Percentiles rank a stretch among this genome's conserved stretches.
These are phyloP conservation scores for Corythaixoides concolor DNA, from an alignment of 2,113 vertebrate genomes.

Conservation along the genomic window DNA sequence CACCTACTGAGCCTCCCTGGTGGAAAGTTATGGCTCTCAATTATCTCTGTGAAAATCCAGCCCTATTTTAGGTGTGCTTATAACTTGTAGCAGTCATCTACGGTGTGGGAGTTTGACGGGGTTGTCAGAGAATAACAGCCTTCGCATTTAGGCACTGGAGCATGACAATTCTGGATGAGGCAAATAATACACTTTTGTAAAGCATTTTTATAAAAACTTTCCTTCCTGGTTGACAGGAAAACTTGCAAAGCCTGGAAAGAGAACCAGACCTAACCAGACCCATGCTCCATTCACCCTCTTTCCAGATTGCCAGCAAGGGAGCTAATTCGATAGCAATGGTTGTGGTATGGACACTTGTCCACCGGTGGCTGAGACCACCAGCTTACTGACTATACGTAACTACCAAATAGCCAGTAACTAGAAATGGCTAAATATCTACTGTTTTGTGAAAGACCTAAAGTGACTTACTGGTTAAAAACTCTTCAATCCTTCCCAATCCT, in stretches of 20 bases:
- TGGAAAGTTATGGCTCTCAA: constrained; percentile 56
- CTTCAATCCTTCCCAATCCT: constrained; percentile 12
- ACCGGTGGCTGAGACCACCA: background rate
- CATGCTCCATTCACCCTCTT: background rate
- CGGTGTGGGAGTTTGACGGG: background rate
- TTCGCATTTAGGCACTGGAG: background rate
- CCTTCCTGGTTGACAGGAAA: background rate
- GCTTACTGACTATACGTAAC: fast-evolving
- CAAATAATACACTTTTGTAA: background rate
- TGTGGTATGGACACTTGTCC: background rate
- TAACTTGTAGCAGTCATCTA: background rate
- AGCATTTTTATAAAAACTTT: background rate
- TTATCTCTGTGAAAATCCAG: constrained; percentile 49
- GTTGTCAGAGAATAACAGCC: constrained; percentile 7
- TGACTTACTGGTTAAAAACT: constrained; percentile 33
- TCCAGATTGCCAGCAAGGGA: background rate
- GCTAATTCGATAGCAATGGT: background rate
- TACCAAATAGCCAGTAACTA: background rate
- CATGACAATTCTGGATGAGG: background rate
- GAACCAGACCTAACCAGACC: background rate
- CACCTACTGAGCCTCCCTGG: constrained; percentile 26
- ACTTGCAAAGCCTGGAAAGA: background rate
- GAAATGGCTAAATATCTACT: background rate
- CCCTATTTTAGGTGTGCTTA: constrained; percentile 39
- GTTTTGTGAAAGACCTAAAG: background rate